Percentiles rank a stretch among this genome's conserved stretches.
Conservation (phyloP, 35 echinoderm and acorn worm genomes). For the Ophioderma brevispina region DNA sequence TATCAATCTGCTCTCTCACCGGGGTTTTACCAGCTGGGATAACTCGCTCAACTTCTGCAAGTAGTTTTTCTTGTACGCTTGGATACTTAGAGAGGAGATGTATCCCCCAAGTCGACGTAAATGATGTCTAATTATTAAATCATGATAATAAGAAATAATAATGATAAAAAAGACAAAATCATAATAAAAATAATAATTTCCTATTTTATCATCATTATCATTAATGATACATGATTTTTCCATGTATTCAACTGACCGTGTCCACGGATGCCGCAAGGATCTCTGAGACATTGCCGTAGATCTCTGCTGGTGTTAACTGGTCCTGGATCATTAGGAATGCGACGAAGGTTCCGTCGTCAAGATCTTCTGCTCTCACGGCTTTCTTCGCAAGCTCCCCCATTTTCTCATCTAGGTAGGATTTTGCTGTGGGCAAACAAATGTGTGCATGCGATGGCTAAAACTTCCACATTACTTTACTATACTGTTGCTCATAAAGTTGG, state of each 20-base stretch:
- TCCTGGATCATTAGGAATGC: neutral
- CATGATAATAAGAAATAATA: neutral
- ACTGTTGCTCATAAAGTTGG: too few species aligned
- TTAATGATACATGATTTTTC: too few species aligned
- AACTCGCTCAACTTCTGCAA: slow-evolving; percentile 64
- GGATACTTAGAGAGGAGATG: slow-evolving; percentile 63
- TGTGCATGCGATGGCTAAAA: too few species aligned
- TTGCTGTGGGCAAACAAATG: too few species aligned
- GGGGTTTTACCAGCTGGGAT: slow-evolving; percentile 53
- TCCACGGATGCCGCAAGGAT: neutral
- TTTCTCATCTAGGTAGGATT: neutral
- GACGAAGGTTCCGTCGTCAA: neutral
- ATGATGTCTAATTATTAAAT: neutral
- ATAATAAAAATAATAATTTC: too few species aligned
- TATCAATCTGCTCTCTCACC: slow-evolving; percentile 63
- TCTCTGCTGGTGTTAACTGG: neutral
- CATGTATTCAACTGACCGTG: neutral
- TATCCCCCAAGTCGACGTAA: neutral
- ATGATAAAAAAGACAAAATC: too few species aligned
- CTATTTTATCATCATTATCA: too few species aligned
- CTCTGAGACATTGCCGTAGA: neutral
- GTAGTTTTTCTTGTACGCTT: slow-evolving; percentile 77
- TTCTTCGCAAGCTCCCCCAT: neutral
- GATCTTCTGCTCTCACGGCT: neutral
- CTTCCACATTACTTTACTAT: too few species aligned